These are phyloP conservation scores for Hemicordylus capensis DNA, from an alignment of 2,113 vertebrate genomes.

Conservation along the genomic window DNA sequence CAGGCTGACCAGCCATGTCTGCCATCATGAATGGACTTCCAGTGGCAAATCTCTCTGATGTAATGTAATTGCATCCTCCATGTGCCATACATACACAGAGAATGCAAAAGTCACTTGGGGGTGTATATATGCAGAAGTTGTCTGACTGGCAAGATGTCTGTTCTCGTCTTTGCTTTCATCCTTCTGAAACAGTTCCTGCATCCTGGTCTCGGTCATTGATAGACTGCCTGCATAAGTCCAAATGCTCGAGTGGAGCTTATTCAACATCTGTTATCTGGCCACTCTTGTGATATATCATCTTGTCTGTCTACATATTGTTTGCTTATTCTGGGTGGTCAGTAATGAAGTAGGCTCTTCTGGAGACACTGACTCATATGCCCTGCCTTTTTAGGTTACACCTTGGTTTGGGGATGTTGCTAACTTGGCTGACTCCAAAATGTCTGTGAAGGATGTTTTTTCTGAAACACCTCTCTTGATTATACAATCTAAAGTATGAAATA, in stretches of 20 bases:
- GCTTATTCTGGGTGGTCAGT: background rate
- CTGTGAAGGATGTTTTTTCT: constrained; percentile 11
- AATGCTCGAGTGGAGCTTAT: background rate
- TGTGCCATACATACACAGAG: background rate
- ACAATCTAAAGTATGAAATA: background rate
- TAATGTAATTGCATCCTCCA: background rate
- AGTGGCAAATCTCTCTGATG: background rate
- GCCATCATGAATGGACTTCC: too few relatives aligned
- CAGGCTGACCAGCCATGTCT: background rate
- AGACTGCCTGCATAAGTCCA: background rate
- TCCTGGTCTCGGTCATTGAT: background rate
- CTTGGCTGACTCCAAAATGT: constrained; percentile 11
- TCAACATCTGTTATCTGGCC: background rate
- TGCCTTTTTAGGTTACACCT: background rate
- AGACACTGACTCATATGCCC: background rate
- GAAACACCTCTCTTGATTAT: background rate
- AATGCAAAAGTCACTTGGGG: background rate
- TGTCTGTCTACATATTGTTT: background rate
- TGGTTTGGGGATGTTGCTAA: background rate
- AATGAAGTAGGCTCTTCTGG: background rate
- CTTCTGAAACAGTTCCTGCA: background rate
- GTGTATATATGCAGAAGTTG: background rate
- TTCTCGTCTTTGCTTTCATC: background rate
- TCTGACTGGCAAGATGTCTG: background rate
- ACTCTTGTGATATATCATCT: background rate